Base-by-base conservation (phyloP, 1,140 invertebrate species). In the Zaprionus nigranus region DNA sequence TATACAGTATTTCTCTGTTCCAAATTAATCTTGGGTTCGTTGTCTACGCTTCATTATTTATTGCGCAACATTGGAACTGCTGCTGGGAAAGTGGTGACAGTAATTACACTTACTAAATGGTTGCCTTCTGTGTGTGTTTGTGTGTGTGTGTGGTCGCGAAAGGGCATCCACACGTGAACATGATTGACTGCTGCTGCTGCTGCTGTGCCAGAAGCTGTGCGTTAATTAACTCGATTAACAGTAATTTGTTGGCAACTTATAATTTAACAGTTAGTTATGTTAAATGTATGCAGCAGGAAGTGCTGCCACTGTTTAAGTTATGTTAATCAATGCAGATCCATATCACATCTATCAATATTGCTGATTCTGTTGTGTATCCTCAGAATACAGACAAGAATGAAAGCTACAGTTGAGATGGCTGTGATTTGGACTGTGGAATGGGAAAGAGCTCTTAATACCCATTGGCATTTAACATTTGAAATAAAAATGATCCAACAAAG, bases 61-160 rank as follows among this genome's bases (percentile, higher is more conserved):
- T 86, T 86, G 73, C 77, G 74, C 56, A 88, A 83, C 77, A 30
- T 40, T 38, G 9, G 15, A 40, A 46, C 34, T 38, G 9, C 20
- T 49, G 54, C 34, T 64, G 49, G 63, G 40, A 74, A 65, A 64
- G 74, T 66, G 81, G 63, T 78, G 83, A 80, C 83, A 80, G 66
- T 88, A 88, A 88, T 88, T 83, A 72, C 60, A 72, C 80, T 83
- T 72, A 71, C 83, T 86, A 86, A 86, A 80, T 83, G 79, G 77
- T 69, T 69, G 60, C 12, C 34, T 12, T 70, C 30, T 60, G 34
- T 5, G n/a, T 30, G 15, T 12, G 28, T 70, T n/a, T 43, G 30
- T 56, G 5, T 36, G 20, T 56, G 26, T 34, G 5, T 53, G 20
- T 51, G 24, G 12, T 15, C 22, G 53, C 15, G 56, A 58, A 56